Base-by-base conservation (phyloP, 2,888 invertebrate species). In the Abrostola triplasia region DNA sequence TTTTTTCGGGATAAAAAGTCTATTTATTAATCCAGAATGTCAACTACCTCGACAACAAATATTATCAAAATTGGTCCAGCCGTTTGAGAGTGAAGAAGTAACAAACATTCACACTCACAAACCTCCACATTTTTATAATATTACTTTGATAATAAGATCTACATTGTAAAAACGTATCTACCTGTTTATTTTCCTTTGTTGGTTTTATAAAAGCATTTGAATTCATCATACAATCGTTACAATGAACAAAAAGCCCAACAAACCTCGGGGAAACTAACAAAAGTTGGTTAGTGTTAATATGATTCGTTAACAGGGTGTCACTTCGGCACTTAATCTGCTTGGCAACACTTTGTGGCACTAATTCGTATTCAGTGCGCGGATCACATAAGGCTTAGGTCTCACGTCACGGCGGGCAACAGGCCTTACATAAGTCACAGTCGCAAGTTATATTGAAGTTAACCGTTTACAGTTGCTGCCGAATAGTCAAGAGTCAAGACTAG, bases 281-380 rank as follows among this genome's bases (percentile, higher is more conserved):
- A 76, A 64, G 49, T 67, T 64, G 56, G n/a, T 55, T 59, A 51
- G 58, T 67, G 60, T 55, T 67, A 76, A 67, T 60, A 60, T 71
- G 57, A 76, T 68, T 72, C 67, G 72, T 72, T 72, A 68, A 64
- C 67, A 59, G 42, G 13, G 52, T 54, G 64, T 68, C 72, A 56
- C 47, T 76, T 59, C 48, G 48, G 52, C 40, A 59, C 68, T 68
- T 74, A 64, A 74, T 73, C 67, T 76, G 59, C 55, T 35, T 58
- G 59, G 59, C 72, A 53, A 72, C 67, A 64, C 56, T 59, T 44
- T 71, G 58, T 67, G 67, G 72, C 64, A 40, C 41, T 9, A 36
- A 76, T 73, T 73, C 55, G 73, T 72, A 74, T 74, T 73, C 73
- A 56, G 67, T 36, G 48, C 58, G 72, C 76, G 68, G 52, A 63